These are phyloP conservation scores for Drosophila infuscata DNA, from an alignment of 2,888 invertebrate species.

Conservation along the genomic window DNA sequence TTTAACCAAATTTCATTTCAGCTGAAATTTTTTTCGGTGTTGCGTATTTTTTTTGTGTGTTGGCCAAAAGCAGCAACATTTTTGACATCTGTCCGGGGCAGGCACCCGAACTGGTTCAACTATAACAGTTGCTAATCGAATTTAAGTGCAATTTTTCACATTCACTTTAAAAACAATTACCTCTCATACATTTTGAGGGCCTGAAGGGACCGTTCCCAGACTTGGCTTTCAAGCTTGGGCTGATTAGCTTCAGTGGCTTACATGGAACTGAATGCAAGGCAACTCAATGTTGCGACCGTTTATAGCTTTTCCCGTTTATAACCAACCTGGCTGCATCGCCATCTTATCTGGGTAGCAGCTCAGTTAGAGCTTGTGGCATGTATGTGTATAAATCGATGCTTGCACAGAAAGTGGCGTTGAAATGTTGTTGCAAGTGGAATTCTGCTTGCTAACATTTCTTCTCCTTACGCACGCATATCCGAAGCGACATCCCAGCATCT, in stretches of 20 bases:
- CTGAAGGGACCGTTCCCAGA: background rate
- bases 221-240: conserved; percentile 13
- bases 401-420: conserved; percentile 27
- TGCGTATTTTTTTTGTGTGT: background rate
- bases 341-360: conserved; percentile 3
- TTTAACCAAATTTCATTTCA: conserved; percentile 70
- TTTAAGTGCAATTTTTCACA: conserved; percentile 60
- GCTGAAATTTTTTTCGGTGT: conserved; percentile 28
- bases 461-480: conserved; percentile 6
- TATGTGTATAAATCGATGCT: conserved; percentile 28
- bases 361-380: background rate
- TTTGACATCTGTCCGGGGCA: conserved; percentile 36
- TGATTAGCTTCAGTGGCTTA: conserved; percentile 12
- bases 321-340: background rate
- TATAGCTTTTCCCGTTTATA: too few species aligned
- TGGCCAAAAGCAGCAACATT: conserved; percentile 19
- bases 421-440: conserved; percentile 24
- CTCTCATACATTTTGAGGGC: conserved; percentile 23
- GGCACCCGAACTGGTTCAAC: conserved; percentile 5
- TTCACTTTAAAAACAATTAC: conserved; percentile 64
- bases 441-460: conserved; percentile 18
- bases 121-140: conserved; percentile 23
- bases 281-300: background rate
- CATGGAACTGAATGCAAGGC: background rate
- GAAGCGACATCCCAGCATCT: conserved; percentile 1